These are phyloP conservation scores for Lepus townsendii DNA, from an alignment of 2,797 vertebrate genomes.

Conservation along the genomic window DNA sequence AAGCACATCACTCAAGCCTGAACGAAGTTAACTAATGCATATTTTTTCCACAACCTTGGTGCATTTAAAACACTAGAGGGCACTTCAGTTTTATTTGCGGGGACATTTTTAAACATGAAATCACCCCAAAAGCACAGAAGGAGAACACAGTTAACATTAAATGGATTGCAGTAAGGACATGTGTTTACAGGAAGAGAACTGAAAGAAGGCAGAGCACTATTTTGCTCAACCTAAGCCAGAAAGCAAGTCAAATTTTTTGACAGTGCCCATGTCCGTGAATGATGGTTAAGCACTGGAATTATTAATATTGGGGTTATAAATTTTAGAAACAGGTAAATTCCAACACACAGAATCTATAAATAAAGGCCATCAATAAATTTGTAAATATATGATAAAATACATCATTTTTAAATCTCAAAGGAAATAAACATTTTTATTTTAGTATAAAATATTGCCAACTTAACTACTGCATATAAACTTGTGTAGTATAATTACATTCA, in stretches of 20 bases:
- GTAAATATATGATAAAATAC: neutral
- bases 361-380: neutral
- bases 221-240: neutral
- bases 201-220: neutral
- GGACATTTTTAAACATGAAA: constrained; percentile 38
- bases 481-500: neutral
- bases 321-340: neutral
- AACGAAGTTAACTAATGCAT: neutral
- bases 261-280: neutral
- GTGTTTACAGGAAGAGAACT: neutral
- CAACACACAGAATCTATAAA: constrained; percentile 8
- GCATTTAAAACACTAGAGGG: neutral
- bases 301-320: neutral
- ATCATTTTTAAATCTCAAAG: neutral
- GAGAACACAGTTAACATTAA: neutral
- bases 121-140: constrained; percentile 1
- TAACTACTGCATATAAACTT: neutral
- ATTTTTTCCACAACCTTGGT: neutral
- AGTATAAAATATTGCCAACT: neutral
- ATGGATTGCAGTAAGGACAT: neutral
- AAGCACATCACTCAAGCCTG: neutral
- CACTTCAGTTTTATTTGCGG: neutral
- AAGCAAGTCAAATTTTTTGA: neutral
- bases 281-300: neutral
- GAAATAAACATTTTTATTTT: neutral